Evolutionary conservation across 2,113 vertebrate genomes (phyloP).

Genomic region (Amblyornis subalaris): DNA sequence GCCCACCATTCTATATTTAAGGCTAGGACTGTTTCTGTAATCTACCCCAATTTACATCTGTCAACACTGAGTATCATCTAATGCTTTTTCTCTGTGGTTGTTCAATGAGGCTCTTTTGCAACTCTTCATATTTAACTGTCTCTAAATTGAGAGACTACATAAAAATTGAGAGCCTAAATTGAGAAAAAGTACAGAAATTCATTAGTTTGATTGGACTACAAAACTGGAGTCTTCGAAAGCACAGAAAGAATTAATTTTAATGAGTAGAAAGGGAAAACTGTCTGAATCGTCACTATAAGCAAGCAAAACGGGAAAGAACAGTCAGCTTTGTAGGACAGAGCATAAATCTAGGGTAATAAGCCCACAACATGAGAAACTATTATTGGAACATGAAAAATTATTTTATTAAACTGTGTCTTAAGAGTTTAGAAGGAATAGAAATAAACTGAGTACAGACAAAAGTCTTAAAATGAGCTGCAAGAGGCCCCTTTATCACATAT

Average conservation of each 20-base stretch:
- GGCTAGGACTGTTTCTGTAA: neutral
- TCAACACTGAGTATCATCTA: neutral
- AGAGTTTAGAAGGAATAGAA: neutral
- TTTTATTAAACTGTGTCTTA: neutral
- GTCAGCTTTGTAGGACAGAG: neutral
- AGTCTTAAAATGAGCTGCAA: neutral
- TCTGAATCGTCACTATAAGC: neutral
- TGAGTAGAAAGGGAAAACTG: neutral
- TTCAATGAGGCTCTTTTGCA: neutral
- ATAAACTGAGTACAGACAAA: neutral
- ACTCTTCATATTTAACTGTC: neutral
- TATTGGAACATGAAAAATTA: neutral
- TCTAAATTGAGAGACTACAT: neutral
- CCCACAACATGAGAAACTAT: neutral
- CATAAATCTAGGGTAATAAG: neutral
- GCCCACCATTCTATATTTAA: neutral
- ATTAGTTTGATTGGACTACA: neutral
- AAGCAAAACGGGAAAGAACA: neutral
- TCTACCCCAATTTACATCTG: neutral
- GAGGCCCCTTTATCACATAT: neutral
- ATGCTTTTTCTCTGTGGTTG: neutral
- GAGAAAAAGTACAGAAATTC: neutral
- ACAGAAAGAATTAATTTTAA: neutral
- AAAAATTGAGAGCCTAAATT: neutral
- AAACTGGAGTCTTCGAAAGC: neutral